Percentiles rank a stretch among this genome's conserved stretches.
phyloP scores from a whole-genome alignment of 2,888 invertebrate species.

The Volucella inanis region DNA sequence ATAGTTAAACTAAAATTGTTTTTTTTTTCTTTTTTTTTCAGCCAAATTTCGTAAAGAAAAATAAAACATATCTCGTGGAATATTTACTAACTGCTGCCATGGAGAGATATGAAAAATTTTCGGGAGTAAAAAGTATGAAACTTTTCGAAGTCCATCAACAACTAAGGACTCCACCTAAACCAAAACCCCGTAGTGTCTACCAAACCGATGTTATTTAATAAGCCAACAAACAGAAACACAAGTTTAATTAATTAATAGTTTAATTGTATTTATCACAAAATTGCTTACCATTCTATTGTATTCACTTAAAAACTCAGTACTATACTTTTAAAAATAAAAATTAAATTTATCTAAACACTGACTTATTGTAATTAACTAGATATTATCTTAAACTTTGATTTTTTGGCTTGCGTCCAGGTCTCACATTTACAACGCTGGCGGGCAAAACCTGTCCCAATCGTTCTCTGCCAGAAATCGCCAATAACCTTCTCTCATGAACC shows the following conservation, averaged over 20 bases:
- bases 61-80: constrained; percentile 81
- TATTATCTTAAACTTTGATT: constrained; percentile 76
- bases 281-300: constrained; percentile 33
- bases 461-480: constrained; percentile 80
- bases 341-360: constrained; percentile 23
- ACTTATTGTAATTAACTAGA: constrained; percentile 26
- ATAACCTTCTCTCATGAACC: constrained; percentile 88
- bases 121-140: constrained; percentile 79
- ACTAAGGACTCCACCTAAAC: constrained; percentile 79
- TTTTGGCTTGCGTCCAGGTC: constrained; percentile 82
- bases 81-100: constrained; percentile 81
- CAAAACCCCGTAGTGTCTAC: constrained; percentile 82
- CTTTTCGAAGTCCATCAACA: constrained; percentile 78
- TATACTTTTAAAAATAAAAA: constrained; percentile 24
- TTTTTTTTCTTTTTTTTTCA: constrained; percentile 72
- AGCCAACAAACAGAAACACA: background rate
- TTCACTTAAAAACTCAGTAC: constrained; percentile 50
- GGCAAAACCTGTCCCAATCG: constrained; percentile 77
- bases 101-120: constrained; percentile 80
- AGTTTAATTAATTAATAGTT: background rate
- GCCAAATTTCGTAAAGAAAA: constrained; percentile 82
- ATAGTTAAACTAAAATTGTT: background rate
- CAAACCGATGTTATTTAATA: constrained; percentile 82
- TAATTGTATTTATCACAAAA: constrained; percentile 50
- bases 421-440: constrained; percentile 79